phyloP scores from a whole-genome alignment of 2,113 vertebrate genomes.

The Etheostoma cragini region DNA sequence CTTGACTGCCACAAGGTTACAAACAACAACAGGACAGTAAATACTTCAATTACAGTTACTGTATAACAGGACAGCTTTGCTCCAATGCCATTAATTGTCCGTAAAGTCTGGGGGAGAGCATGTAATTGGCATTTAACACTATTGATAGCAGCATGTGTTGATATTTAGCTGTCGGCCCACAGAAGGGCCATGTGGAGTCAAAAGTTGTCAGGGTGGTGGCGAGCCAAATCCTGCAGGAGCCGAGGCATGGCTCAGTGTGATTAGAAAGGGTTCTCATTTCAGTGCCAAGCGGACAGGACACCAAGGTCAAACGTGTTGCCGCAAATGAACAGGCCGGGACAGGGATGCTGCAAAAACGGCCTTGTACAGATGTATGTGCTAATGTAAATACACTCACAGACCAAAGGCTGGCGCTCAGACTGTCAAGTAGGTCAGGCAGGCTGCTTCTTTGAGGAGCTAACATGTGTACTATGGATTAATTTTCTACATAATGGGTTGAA shows the following conservation, averaged over 20 bases:
- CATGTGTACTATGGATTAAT: conserved; percentile 12
- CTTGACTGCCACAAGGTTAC: conserved; percentile 14
- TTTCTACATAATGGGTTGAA: background rate
- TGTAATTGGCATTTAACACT: conserved; percentile 78
- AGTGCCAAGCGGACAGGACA: conserved; percentile 70
- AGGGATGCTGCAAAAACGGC: background rate
- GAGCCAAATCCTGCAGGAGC: conserved; percentile 76
- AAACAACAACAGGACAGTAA: conserved; percentile 26
- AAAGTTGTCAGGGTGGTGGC: conserved; percentile 52
- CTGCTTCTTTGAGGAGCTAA: background rate
- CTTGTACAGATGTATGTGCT: conserved; percentile 5
- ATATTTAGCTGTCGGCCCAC: conserved; percentile 71
- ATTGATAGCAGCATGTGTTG: conserved; percentile 77
- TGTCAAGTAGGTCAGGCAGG: conserved; percentile 9
- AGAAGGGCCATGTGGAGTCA: conserved; percentile 68
- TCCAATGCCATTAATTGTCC: conserved; percentile 63
- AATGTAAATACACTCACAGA: conserved; percentile 21
- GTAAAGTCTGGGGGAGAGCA: conserved; percentile 64
- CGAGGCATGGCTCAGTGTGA: conserved; percentile 67
- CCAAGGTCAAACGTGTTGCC: conserved; percentile 65
- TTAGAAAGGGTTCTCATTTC: conserved; percentile 66
- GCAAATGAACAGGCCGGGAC: conserved; percentile 23
- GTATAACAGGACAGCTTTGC: conserved; percentile 48
- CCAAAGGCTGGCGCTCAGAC: background rate
- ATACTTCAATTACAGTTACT: conserved; percentile 47